These are phyloP conservation scores for Himalopsyche kuldschensis DNA, from an alignment of 2,888 invertebrate genomes.

Conservation along the genomic window DNA sequence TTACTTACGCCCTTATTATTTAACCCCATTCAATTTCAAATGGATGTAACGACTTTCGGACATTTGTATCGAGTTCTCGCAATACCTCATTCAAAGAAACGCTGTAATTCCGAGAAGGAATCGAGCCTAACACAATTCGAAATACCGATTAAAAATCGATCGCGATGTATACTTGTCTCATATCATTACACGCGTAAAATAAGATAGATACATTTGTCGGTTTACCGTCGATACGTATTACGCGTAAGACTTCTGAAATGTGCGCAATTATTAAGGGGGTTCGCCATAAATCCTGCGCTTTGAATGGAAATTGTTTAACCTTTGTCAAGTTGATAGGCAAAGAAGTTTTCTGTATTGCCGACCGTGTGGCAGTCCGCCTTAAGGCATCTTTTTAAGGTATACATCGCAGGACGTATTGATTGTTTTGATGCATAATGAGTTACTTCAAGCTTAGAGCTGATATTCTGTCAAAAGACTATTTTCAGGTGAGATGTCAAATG, in stretches of 20 bases:
- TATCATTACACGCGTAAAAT: background rate
- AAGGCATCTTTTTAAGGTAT: background rate
- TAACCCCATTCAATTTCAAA: slow-evolving; percentile 22
- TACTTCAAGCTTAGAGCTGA: no score
- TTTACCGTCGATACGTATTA: background rate
- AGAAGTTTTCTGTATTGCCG: slow-evolving; percentile 5
- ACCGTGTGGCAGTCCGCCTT: background rate
- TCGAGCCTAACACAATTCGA: background rate
- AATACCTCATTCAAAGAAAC: background rate
- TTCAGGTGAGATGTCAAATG: no score
- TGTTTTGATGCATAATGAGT: no score
- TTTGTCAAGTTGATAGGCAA: slow-evolving; percentile 31
- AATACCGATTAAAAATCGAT: background rate
- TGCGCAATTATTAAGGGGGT: background rate
- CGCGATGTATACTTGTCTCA: background rate
- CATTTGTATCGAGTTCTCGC: slow-evolving; percentile 15
- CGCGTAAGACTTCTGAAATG: background rate
- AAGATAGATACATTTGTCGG: background rate
- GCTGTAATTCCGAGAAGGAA: background rate
- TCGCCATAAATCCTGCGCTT: slow-evolving; percentile 25
- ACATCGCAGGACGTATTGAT: background rate
- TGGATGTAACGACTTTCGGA: slow-evolving; percentile 19
- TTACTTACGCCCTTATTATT: slow-evolving; percentile 5
- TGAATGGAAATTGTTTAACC: slow-evolving; percentile 36
- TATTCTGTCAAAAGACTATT: no score